Conservation (phyloP, 2,888 invertebrate genomes). For the Strigamia maritima region DNA sequence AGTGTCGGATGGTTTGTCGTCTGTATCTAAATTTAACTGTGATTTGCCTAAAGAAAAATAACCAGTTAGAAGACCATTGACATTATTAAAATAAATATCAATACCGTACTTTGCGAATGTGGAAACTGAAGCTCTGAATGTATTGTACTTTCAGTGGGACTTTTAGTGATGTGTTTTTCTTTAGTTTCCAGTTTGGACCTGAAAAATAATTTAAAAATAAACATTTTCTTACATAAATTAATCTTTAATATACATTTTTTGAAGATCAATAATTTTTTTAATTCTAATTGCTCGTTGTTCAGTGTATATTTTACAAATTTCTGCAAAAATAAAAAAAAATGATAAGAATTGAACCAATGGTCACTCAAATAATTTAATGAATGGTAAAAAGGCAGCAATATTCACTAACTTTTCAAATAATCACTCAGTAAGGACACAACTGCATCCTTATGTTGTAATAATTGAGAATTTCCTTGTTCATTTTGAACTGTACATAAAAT, state of each 20-base stretch:
- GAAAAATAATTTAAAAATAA: slow-evolving; percentile 14
- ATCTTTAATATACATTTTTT: slow-evolving; percentile 60
- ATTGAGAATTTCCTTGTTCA: slow-evolving; percentile 57
- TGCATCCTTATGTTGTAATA: slow-evolving; percentile 70
- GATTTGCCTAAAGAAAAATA: not conserved
- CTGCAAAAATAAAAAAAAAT: slow-evolving; percentile 48
- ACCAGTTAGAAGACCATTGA: too few species aligned
- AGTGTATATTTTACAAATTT: slow-evolving; percentile 80
- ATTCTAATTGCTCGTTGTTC: slow-evolving; percentile 84
- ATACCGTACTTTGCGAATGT: not conserved
- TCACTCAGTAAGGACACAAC: slow-evolving; percentile 71
- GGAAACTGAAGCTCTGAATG: not conserved
- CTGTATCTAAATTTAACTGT: slow-evolving; percentile 41
- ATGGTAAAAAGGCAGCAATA: not conserved
- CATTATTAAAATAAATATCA: too few species aligned
- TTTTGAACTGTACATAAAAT: slow-evolving; percentile 46
- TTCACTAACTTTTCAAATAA: slow-evolving; percentile 65
- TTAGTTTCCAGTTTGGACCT: slow-evolving; percentile 46
- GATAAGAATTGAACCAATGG: not conserved
- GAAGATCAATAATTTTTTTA: slow-evolving; percentile 77
- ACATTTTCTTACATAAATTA: not conserved
- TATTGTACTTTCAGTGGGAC: not conserved
- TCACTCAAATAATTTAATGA: not conserved
- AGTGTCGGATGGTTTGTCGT: slow-evolving; percentile 42
- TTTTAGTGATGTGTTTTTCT: not conserved